Evolutionary conservation across 2,797 vertebrate species (phyloP), one percentile per base, ranked within the genome.

Genomic region (Vireo griseus): DNA sequence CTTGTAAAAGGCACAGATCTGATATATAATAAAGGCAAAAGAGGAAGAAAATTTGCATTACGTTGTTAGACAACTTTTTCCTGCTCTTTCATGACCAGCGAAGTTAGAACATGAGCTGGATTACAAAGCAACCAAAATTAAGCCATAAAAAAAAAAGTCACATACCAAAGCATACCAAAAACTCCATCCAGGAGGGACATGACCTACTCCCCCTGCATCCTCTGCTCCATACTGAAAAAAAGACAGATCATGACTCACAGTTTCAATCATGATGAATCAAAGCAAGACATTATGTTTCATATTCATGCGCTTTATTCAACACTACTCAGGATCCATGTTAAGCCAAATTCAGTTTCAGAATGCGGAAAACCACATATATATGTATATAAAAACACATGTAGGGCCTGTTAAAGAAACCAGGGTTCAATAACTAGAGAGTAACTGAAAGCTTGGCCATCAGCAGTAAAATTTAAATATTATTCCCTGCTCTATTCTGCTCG

Each of bases 81-180:
- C 44, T 74, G 42, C 28, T 83, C 40, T 58, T 94, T 86, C 18
- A 50, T 5, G 18, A 81, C 10, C 26, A 66, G 82, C 14, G 33
- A 85, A 84, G 47, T 72, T 44, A 37, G 16, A 66, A 66, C 13
- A 63, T 0, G 0, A 71, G 14, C 6, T 40, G 10, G 18, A 85
- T 35, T 65, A 63, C 14, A n/a, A 93, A 73, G 24, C 26, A 92
- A 62, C 1, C 4, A 5, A 69, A 89, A 65, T 47, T 1, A 79
- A 29, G 11, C 44, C 37, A 26, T 80, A 20, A 8, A 76, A 39
- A 59, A 57, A 25, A 44, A 50, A 71, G 17, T 65, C 57, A 98
- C 99, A 98, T 97, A 99, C 99, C 99, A 99, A 97, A 67, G 98
- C 99, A 74, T 99, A 98, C 99, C 99, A 99, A 94, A 98, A 98